Conservation (phyloP, 2,113 vertebrate species). For the Cryptomyrus ogoouensis region DNA sequence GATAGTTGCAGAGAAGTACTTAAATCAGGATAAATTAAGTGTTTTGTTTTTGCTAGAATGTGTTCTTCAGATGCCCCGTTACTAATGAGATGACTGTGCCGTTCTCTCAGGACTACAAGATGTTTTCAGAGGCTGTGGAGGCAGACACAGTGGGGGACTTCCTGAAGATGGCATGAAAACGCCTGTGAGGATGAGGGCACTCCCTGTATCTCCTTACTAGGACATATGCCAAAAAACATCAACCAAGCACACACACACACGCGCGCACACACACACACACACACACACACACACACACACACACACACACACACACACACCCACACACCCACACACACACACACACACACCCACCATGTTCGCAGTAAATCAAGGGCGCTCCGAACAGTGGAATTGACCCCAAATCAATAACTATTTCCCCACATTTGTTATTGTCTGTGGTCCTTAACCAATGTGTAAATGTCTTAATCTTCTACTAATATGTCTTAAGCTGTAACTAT, state of each 20-base stretch:
- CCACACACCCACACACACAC: slow-evolving; percentile 36
- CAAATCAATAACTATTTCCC: not conserved
- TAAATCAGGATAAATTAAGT: not conserved
- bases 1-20: not conserved
- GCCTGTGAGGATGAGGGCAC: slow-evolving; percentile 2
- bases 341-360: slow-evolving; percentile 30
- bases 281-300: slow-evolving; percentile 33
- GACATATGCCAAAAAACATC: slow-evolving; percentile 65
- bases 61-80: not conserved
- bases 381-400: not conserved
- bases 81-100: not conserved
- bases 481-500: not conserved
- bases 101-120: slow-evolving; percentile 76
- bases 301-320: slow-evolving; percentile 35
- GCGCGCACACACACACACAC: slow-evolving; percentile 42
- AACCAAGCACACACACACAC: slow-evolving; percentile 33
- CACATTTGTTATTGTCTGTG: not conserved
- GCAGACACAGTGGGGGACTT: slow-evolving; percentile 82
- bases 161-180: slow-evolving; percentile 80
- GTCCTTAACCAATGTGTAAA: not conserved
- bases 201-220: slow-evolving; percentile 28
- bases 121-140: slow-evolving; percentile 88
- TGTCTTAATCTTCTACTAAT: slow-evolving; percentile 18
- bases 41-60: not conserved
- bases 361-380: not conserved